A percentile compares a stretch with the other conserved stretches of the same genome.
phyloP scores from a whole-genome alignment of 2,797 vertebrate genomes.

The Rhabdomys pumilio region DNA sequence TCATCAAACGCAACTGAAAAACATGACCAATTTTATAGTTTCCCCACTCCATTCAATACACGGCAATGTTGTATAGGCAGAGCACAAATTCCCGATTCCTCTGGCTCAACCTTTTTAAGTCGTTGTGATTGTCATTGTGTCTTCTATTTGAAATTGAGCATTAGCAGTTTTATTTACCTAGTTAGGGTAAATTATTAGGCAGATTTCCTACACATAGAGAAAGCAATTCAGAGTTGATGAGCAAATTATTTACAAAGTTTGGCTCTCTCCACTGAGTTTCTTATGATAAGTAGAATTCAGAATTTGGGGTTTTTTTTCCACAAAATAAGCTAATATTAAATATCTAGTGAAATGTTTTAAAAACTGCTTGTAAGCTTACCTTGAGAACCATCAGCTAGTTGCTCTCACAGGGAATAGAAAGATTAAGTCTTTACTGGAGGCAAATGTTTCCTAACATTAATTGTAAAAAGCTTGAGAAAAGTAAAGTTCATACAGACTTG shows the following conservation, averaged over 20 bases:
- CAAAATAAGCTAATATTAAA: slow-evolving; percentile 12
- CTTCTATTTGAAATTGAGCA: background rate
- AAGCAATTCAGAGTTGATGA: background rate
- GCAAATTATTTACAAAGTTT: slow-evolving; percentile 8
- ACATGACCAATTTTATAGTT: background rate
- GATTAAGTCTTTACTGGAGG: background rate
- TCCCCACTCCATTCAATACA: background rate
- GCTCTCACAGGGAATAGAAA: background rate
- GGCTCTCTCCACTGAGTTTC: background rate
- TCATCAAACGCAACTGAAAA: background rate
- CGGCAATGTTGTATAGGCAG: background rate
- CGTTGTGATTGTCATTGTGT: background rate
- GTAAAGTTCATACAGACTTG: background rate
- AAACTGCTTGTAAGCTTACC: background rate
- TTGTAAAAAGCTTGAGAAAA: slow-evolving; percentile 36
- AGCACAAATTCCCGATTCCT: background rate
- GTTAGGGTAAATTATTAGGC: slow-evolving; percentile 1
- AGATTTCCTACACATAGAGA: background rate
- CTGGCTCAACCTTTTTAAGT: background rate
- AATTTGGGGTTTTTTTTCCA: background rate
- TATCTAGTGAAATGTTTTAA: background rate
- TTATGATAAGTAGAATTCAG: background rate
- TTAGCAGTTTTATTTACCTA: slow-evolving; percentile 17
- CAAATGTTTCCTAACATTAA: slow-evolving; percentile 23
- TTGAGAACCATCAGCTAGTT: background rate